Percentiles rank a stretch among this genome's conserved stretches.
phyloP scores from a whole-genome alignment of 2,797 vertebrate species.

The Tadarida brasiliensis region DNA sequence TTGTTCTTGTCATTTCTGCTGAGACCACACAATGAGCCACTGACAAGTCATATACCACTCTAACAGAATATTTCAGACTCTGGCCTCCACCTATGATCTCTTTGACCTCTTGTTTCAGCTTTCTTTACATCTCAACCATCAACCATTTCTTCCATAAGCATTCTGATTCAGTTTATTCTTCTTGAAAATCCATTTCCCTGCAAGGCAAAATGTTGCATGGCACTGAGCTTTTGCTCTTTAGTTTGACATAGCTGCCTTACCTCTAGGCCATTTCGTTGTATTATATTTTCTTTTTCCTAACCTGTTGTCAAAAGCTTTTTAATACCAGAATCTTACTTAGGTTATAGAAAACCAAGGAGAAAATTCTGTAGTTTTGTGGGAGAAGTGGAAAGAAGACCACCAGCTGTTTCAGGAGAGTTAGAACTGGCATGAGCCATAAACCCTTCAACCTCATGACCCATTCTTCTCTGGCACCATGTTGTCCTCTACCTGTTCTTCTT shows the following conservation, averaged over 20 bases:
- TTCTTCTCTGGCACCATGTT: neutral
- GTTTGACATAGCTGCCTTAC: slow-evolving; percentile 45
- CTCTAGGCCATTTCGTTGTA: slow-evolving; percentile 59
- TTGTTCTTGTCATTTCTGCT: slow-evolving; percentile 52
- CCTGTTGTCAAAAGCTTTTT: slow-evolving; percentile 23
- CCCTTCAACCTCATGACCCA: neutral
- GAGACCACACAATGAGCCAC: slow-evolving; percentile 34
- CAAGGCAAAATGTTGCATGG: slow-evolving; percentile 52
- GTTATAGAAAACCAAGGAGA: neutral
- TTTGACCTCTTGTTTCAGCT: slow-evolving; percentile 17
- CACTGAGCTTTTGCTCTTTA: slow-evolving; percentile 37
- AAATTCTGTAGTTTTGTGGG: neutral
- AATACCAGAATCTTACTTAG: neutral
- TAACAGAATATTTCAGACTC: slow-evolving; percentile 12
- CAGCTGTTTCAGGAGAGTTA: neutral
- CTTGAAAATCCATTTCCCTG: slow-evolving; percentile 47
- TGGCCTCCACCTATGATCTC: neutral
- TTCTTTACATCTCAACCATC: slow-evolving; percentile 46
- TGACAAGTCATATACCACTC: slow-evolving; percentile 25
- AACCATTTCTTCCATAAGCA: slow-evolving; percentile 47
- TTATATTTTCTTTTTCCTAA: slow-evolving; percentile 74
- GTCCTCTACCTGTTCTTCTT: neutral
- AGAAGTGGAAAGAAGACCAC: neutral
- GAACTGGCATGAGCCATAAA: neutral
- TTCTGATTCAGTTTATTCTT: slow-evolving; percentile 51